Evolutionary conservation across 2,113 vertebrate species (phyloP).

Genomic region (Microcebus griseorufus): DNA sequence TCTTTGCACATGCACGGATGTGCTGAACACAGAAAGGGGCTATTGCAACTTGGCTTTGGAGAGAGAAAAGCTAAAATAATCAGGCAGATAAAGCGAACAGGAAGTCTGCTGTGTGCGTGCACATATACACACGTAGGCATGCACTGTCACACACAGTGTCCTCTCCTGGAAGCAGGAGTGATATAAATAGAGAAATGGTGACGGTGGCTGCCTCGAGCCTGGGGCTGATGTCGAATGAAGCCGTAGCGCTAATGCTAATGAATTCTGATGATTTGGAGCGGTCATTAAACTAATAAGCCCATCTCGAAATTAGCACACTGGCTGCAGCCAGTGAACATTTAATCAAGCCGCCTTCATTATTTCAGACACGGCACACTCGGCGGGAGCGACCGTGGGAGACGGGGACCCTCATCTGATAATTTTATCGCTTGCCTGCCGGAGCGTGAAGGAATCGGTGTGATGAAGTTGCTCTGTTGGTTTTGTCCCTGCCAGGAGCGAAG

Average conservation of each 20-base stretch:
- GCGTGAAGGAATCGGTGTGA: slow-evolving; percentile 86
- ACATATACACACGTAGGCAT: no score
- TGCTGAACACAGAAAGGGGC: background rate
- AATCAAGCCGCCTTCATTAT: slow-evolving; percentile 87
- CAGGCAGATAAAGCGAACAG: background rate
- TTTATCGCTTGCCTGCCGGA: slow-evolving; percentile 86
- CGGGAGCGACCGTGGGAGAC: slow-evolving; percentile 79
- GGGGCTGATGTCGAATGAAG: slow-evolving; percentile 89
- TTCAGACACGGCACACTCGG: slow-evolving; percentile 84
- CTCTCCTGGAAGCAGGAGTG: background rate
- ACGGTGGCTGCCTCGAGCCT: slow-evolving; percentile 80
- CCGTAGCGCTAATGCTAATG: slow-evolving; percentile 94
- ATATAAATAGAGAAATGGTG: background rate
- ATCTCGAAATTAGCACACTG: slow-evolving; percentile 92
- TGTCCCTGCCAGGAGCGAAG: slow-evolving; percentile 75
- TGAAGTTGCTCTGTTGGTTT: slow-evolving; percentile 73
- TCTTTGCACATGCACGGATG: background rate
- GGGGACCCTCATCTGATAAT: slow-evolving; percentile 82
- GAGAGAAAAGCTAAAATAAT: background rate
- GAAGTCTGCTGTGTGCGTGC: accelerated
- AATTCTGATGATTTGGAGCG: slow-evolving; percentile 95
- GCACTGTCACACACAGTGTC: background rate
- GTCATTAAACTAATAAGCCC: slow-evolving; percentile 99
- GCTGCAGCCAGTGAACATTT: slow-evolving; percentile 85
- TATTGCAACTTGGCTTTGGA: background rate